phyloP scores from a whole-genome alignment of 2,113 vertebrate genomes.

The Lamprologus tigripictilis region DNA sequence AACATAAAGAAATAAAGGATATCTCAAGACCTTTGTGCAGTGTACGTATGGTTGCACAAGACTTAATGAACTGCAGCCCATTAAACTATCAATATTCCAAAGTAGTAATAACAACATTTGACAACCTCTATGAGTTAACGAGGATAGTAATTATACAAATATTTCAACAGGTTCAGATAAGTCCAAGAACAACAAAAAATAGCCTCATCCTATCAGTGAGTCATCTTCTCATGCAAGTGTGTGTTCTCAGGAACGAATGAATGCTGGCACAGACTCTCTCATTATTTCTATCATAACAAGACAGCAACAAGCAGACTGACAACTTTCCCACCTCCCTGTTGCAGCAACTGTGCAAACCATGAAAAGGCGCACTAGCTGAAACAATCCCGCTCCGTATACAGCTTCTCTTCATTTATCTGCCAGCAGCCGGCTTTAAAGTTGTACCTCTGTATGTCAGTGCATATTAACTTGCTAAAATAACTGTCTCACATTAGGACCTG shows the following conservation, averaged over 20 bases:
- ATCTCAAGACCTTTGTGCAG: background rate
- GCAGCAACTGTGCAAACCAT: background rate
- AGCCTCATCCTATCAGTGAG: background rate
- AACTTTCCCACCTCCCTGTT: background rate
- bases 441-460: background rate
- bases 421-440: background rate
- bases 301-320: background rate
- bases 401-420: background rate
- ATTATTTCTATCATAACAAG: background rate
- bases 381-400: background rate
- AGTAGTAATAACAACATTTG: background rate
- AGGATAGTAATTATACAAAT: background rate
- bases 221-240: background rate
- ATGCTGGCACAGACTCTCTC: background rate
- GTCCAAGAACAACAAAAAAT: background rate
- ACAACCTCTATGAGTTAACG: background rate
- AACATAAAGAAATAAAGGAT: background rate
- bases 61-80: background rate
- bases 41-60: accelerated
- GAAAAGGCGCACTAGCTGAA: background rate
- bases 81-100: background rate
- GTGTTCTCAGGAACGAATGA: background rate
- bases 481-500: background rate
- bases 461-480: background rate
- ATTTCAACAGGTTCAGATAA: background rate